Conservation (phyloP, 2,797 vertebrate genomes). For the Gorsachius magnificus region DNA sequence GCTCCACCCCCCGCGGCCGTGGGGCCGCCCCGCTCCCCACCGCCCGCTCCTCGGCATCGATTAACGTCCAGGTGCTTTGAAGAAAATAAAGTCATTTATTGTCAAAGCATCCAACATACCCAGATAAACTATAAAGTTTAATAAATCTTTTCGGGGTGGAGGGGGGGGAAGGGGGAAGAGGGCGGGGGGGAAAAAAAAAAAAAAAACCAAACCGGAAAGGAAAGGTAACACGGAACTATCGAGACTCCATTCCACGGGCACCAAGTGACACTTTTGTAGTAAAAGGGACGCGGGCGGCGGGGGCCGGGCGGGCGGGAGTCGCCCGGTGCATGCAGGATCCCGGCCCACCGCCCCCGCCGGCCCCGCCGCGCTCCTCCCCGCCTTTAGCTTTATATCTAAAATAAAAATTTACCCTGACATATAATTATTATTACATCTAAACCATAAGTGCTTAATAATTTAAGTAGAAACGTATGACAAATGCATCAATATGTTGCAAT, state of each 20-base stretch:
- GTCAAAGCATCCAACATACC: conserved; percentile 99
- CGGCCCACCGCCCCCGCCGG: conserved; percentile 24
- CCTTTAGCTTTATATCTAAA: conserved; percentile 89
- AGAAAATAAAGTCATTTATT: conserved; percentile 99
- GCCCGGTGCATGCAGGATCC: conserved; percentile 90
- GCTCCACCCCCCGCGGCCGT: no score
- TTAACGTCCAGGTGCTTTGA: conserved; percentile 74
- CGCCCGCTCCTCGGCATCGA: not conserved
- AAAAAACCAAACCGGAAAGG: conserved; percentile 42
- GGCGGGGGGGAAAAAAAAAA: conserved; percentile 67
- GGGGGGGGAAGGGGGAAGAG: not conserved
- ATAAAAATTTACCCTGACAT: conserved; percentile 95
- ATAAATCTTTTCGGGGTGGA: conserved; percentile 83
- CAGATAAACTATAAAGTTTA: conserved; percentile 97
- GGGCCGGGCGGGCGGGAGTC: not conserved
- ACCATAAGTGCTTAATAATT: conserved; percentile 92
- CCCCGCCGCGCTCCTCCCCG: conserved; percentile 72
- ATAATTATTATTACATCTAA: conserved; percentile 87
- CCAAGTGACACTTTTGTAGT: conserved; percentile 94
- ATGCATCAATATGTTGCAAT: conserved; percentile 92
- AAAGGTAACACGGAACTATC: conserved; percentile 91
- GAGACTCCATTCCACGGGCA: conserved; percentile 89
- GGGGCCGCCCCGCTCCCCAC: not conserved
- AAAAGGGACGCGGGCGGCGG: conserved; percentile 79
- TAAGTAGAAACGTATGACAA: conserved; percentile 95